phyloP scores from a whole-genome alignment of 2,797 vertebrate species.

The Centropyge bicolor region DNA sequence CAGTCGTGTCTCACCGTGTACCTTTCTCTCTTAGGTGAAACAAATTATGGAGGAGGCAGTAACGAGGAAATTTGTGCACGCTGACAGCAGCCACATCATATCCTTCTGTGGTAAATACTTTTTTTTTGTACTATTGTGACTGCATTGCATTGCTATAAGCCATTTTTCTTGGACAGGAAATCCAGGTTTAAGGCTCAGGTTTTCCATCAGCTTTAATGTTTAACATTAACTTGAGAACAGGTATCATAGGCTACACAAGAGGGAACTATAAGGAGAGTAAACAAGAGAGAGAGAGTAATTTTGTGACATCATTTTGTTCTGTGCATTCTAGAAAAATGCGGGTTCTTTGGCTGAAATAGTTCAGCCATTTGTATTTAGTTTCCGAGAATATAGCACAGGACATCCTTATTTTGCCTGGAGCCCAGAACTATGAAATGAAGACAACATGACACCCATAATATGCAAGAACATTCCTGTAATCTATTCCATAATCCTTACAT shows the following conservation, averaged over 20 bases:
- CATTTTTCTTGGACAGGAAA: not conserved
- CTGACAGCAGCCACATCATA: slow-evolving; percentile 98
- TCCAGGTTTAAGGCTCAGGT: not conserved
- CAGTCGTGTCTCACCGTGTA: slow-evolving; percentile 31
- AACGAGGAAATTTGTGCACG: slow-evolving; percentile 96
- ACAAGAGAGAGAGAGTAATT: not conserved
- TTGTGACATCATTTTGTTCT: not conserved
- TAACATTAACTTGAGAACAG: not conserved
- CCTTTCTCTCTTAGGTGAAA: slow-evolving; percentile 89
- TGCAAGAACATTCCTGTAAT: too few relatives aligned
- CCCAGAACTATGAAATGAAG: too few relatives aligned
- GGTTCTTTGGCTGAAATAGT: not conserved
- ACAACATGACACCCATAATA: too few relatives aligned
- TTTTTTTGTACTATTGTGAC: slow-evolving; percentile 9
- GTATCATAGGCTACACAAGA: not conserved
- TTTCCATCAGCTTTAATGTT: slow-evolving; percentile 14
- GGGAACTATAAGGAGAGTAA: not conserved
- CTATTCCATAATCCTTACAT: too few relatives aligned
- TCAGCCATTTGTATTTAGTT: not conserved
- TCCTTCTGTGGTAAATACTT: slow-evolving; percentile 94
- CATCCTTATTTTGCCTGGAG: not conserved
- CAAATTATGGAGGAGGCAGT: slow-evolving; percentile 99
- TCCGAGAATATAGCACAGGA: not conserved
- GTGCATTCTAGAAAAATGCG: not conserved
- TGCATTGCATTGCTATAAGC: not conserved